Conservation (phyloP, 2,888 invertebrate species). For the Drosophila pegasa region DNA sequence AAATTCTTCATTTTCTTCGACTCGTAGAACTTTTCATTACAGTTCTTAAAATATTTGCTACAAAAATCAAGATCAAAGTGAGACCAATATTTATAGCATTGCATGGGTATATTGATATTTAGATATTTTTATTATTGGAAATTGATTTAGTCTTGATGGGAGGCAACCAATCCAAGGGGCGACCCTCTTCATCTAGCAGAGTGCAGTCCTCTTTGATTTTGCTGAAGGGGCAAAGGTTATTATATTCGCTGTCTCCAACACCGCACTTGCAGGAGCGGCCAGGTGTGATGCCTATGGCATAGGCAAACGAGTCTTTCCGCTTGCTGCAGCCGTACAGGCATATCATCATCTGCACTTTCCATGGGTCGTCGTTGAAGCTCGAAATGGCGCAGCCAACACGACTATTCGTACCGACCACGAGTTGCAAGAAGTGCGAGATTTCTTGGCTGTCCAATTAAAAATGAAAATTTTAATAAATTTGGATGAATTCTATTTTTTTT, state of each 20-base stretch:
- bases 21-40: too few relatives aligned
- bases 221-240: slow-evolving; percentile 15
- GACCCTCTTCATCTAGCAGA: not conserved
- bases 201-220: not conserved
- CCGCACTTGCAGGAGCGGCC: slow-evolving; percentile 5
- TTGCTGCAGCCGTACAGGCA: slow-evolving; percentile 31
- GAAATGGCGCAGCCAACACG: slow-evolving; percentile 30
- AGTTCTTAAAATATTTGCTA: too few relatives aligned
- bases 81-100: too few relatives aligned
- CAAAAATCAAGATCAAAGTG: too few relatives aligned
- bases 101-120: too few relatives aligned
- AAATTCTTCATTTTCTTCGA: too few relatives aligned
- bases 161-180: too few relatives aligned
- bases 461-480: not conserved
- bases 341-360: slow-evolving; percentile 9
- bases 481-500: too few relatives aligned
- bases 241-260: not conserved
- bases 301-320: not conserved
- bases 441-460: slow-evolving; percentile 16
- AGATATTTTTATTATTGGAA: too few relatives aligned
- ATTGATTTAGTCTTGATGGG: too few relatives aligned
- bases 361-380: rapidly evolving
- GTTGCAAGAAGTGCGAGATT: slow-evolving; percentile 16
- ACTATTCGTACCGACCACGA: slow-evolving; percentile 16
- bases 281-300: not conserved